Base-by-base conservation (phyloP, 2,113 vertebrate species). In the Willisornis vidua region DNA sequence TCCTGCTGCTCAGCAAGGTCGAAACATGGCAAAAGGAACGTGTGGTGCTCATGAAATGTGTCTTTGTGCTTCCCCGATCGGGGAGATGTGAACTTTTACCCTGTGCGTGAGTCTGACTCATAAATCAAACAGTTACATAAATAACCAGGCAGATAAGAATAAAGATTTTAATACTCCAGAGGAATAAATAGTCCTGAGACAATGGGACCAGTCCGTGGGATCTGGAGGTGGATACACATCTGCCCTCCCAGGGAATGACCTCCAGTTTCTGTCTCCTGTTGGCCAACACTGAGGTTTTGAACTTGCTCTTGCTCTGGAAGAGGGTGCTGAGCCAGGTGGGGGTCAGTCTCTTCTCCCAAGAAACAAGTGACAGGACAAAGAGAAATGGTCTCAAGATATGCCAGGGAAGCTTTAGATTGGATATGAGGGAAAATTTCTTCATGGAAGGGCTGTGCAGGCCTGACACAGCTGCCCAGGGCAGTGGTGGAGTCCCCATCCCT, bases 41-140 rank as follows among this genome's bases (percentile, higher is more conserved):
- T 7, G 2, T 8, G 24, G 63, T 17, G 66, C 81, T 57, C 45
- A 25, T 91, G 96, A 95, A 88, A 54, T 35, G 65, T 16, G n/a
- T 57, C 87, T 95, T 80, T 94, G 89, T 92, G 88, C 90, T 91
- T 59, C 91, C 90, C 65, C 31, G 52, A 19, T 39, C 45, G 43
- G n/a, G 52, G 45, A 90, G 84, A 87, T 28, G 80, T 96, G 95
- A 97, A 97, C 96, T 91, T 97, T 94, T 89, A 75, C 91, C 94
- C 85, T 14, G 46, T 46, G 48, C 72, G n/a, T 81, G 76, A 61
- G 85, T 16, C 61, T 95, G 97, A 97, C 90, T 97, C 97, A 95
- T 81, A 87, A 77, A 91, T 67, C 92, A 97, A 97, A 97, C 92
- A 91, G 87, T 57, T 61, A 24, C 68, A 39, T 66, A 77, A 94